Evolutionary conservation across 2,888 invertebrate genomes (phyloP).

Genomic region (Acronicta leporina): DNA sequence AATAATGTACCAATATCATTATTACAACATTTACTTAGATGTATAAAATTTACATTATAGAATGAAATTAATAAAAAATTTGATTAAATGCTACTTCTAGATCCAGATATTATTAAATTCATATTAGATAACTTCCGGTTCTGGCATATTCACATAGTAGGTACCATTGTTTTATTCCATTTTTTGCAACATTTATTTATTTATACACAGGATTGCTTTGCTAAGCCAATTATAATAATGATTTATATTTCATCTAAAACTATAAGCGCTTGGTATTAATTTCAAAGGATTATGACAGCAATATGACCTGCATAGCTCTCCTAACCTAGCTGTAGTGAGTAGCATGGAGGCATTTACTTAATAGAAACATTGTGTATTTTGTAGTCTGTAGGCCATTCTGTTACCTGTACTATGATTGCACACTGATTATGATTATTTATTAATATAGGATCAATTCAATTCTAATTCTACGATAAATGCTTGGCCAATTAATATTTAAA

Average conservation of each 20-base stretch:
- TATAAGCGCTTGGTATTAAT: conserved; percentile 51
- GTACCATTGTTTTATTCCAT: conserved; percentile 3
- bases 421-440: neutral
- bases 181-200: conserved; percentile 36
- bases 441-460: neutral
- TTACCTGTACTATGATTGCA: neutral
- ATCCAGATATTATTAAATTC: conserved; percentile 3
- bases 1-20: neutral
- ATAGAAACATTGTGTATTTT: conserved; percentile 1
- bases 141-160: conserved; percentile 17
- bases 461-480: conserved; percentile 43
- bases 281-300: conserved; percentile 50
- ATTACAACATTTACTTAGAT: neutral
- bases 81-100: conserved; percentile 2
- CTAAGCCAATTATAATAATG: conserved; percentile 46
- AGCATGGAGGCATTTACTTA: conserved; percentile 32
- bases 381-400: neutral
- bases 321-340: conserved; percentile 33
- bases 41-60: conserved; percentile 27
- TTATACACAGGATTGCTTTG: conserved; percentile 49
- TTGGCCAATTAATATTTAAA: conserved; percentile 21
- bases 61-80: conserved; percentile 2
- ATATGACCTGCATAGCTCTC: conserved; percentile 47
- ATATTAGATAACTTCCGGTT: neutral
- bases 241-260: conserved; percentile 44